phyloP scores from a whole-genome alignment of 2,888 invertebrate species.

The Amblyteles armatorius region DNA sequence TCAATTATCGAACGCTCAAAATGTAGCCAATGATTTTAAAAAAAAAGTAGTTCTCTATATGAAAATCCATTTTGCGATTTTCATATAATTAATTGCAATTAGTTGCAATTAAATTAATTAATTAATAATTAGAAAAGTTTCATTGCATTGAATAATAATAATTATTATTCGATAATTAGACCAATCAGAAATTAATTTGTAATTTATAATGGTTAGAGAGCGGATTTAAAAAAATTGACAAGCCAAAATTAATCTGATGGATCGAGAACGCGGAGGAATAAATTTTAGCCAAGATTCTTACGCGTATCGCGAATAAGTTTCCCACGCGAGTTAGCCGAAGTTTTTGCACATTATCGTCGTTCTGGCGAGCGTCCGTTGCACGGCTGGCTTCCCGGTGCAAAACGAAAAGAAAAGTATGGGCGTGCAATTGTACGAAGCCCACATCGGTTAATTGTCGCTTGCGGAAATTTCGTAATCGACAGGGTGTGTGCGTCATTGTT shows the following conservation, averaged over 20 bases:
- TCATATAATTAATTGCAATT: neutral
- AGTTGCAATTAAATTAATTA: neutral
- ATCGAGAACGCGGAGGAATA: neutral
- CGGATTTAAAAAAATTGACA: neutral
- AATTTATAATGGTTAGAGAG: too few species aligned
- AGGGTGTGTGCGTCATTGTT: neutral
- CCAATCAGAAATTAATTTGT: too few species aligned
- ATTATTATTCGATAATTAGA: too few species aligned
- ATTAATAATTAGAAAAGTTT: too few species aligned
- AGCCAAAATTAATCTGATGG: neutral
- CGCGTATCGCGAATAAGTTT: neutral
- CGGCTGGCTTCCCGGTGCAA: neutral
- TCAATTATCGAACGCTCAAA: constrained; percentile 43
- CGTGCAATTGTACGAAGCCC: neutral
- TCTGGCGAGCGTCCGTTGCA: neutral
- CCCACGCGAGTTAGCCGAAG: constrained; percentile 21
- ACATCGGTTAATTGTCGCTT: constrained; percentile 13
- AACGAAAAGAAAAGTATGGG: constrained; percentile 14
- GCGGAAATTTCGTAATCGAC: neutral
- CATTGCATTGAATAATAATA: too few species aligned
- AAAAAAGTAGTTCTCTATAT: constrained; percentile 8
- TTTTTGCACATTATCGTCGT: constrained; percentile 2
- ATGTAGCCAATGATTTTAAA: constrained; percentile 28
- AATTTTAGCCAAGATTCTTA: neutral
- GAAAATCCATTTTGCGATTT: constrained; percentile 39